Conservation (phyloP, 2,113 vertebrate species). For the Amazona guildingii region DNA sequence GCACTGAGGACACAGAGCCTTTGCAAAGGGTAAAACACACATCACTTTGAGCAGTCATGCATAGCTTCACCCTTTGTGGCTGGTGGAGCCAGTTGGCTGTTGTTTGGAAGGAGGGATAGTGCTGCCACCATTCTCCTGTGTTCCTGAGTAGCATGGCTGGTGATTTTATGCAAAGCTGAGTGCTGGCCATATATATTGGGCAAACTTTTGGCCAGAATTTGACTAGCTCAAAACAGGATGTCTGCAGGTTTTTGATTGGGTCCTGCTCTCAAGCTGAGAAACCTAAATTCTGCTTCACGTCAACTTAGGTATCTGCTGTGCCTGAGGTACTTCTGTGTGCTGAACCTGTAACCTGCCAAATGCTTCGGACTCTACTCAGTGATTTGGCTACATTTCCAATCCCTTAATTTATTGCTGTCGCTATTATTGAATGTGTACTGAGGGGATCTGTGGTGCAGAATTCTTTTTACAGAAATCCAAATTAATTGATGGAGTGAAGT, state of each 20-base stretch:
- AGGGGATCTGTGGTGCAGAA: neutral
- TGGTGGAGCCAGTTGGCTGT: neutral
- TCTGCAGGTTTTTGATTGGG: neutral
- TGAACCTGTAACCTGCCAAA: neutral
- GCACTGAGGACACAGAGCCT: neutral
- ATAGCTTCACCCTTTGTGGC: accelerated
- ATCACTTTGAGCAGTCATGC: accelerated
- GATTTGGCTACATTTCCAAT: neutral
- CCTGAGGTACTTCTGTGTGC: neutral
- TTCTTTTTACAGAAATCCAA: neutral
- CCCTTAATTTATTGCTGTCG: neutral
- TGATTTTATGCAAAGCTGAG: neutral
- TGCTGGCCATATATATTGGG: neutral
- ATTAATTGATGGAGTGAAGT: neutral
- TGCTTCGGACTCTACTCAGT: neutral
- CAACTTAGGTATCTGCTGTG: neutral
- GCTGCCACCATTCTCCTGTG: accelerated
- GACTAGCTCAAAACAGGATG: neutral
- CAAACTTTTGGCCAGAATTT: neutral
- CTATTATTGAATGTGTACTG: neutral
- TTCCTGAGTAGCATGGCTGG: accelerated
- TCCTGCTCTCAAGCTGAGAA: neutral
- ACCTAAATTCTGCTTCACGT: neutral
- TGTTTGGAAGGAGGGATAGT: accelerated
- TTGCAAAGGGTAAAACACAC: neutral